Conservation (phyloP, 2,113 vertebrate species). For the Collichthys lucidus region DNA sequence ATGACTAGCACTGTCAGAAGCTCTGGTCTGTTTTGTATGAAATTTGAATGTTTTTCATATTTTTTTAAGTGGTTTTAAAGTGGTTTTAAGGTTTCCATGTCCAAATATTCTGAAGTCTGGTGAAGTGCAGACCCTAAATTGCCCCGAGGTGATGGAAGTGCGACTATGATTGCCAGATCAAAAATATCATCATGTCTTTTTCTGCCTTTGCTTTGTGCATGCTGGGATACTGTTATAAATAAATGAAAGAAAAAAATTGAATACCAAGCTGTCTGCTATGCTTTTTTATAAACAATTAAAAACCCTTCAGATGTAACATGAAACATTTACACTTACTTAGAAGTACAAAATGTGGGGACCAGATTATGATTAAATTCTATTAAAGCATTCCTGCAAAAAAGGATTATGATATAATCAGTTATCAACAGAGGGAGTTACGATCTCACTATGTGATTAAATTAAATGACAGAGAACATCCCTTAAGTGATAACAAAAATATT, state of each 20-base stretch:
- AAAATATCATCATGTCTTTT: not conserved
- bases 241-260: too few species aligned
- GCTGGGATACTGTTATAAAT: not conserved
- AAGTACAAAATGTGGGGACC: not conserved
- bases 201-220: slow-evolving; percentile 2
- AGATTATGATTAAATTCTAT: not conserved
- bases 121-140: not conserved
- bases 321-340: not conserved
- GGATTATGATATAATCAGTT: not conserved
- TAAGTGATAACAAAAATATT: not conserved
- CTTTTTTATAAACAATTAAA: not conserved
- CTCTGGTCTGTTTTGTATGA: not conserved
- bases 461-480: not conserved
- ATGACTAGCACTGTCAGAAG: not conserved
- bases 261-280: not conserved
- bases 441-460: not conserved
- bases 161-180: not conserved
- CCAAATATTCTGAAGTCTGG: not conserved
- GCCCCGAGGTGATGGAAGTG: not conserved
- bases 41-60: not conserved
- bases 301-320: not conserved
- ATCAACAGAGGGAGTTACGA: not conserved
- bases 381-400: not conserved
- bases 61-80: not conserved
- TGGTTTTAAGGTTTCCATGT: not conserved